A percentile compares a stretch with the other conserved stretches of the same genome.
Conservation (phyloP, 1,140 invertebrate species). For the Panagrolaimus sp. region DNA sequence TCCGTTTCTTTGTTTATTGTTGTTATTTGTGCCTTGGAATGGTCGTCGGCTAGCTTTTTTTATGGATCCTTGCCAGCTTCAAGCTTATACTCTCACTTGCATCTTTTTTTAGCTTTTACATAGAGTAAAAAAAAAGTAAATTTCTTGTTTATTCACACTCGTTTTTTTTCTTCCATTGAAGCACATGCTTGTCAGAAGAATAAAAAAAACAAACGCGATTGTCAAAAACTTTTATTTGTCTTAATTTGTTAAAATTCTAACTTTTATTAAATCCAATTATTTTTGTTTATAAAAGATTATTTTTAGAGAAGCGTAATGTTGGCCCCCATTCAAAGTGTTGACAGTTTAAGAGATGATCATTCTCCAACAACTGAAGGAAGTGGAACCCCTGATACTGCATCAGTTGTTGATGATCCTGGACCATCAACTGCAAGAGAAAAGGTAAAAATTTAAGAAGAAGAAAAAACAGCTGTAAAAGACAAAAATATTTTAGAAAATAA, state of each 20-base stretch:
- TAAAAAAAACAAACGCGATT: too few species aligned
- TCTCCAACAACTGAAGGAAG: neutral
- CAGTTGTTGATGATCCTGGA: constrained; percentile 7
- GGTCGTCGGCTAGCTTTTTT: too few species aligned
- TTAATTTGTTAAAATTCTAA: neutral
- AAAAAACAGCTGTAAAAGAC: neutral
- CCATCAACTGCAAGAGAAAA: constrained; percentile 7
- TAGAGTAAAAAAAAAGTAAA: too few species aligned
- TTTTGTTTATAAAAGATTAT: neutral
- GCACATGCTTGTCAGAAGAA: too few species aligned
- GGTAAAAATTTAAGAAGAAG: neutral
- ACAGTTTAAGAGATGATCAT: neutral
- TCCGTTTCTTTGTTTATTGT: too few species aligned
- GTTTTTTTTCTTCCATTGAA: too few species aligned
- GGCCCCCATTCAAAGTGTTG: neutral
- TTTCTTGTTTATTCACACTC: too few species aligned
- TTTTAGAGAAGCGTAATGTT: constrained; percentile 9
- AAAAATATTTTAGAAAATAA: constrained; percentile 8
- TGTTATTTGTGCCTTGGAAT: too few species aligned
- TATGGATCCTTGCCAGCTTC: too few species aligned
- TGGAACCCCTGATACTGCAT: constrained; percentile 8
- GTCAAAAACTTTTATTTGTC: neutral
- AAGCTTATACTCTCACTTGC: too few species aligned
- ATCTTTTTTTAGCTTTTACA: too few species aligned
- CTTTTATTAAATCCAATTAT: neutral